phyloP scores from a whole-genome alignment of 37 sponge, comb jelly and placozoan species.

The Corticium candelabrum region DNA sequence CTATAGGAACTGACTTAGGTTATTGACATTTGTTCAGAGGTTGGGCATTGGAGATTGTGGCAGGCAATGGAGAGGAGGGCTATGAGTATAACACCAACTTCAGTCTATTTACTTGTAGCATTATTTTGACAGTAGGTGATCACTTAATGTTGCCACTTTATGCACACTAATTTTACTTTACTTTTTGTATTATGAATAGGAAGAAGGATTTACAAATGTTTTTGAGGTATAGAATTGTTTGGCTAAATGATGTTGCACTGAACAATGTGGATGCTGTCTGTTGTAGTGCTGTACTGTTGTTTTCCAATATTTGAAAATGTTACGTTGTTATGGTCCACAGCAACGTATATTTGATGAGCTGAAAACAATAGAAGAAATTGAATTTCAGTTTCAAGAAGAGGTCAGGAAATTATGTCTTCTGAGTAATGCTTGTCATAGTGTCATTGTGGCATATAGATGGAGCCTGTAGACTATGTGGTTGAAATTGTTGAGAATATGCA shows the following conservation, averaged over 20 bases:
- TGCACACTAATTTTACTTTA: no score
- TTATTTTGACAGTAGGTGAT: constrained; percentile 50
- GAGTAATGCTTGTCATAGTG: neutral
- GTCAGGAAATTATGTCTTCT: constrained; percentile 8
- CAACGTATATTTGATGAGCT: constrained; percentile 38
- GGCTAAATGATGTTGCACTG: no score
- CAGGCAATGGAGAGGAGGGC: constrained; percentile 35
- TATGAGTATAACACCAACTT: constrained; percentile 49
- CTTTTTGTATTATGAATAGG: no score
- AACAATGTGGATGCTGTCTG: no score
- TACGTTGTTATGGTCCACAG: neutral
- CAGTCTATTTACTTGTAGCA: constrained; percentile 39
- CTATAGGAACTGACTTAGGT: no score
- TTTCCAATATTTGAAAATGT: constrained; percentile 46
- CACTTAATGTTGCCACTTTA: neutral
- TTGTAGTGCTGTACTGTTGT: constrained; percentile 37
- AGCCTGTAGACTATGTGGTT: constrained; percentile 33
- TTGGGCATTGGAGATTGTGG: constrained; percentile 28
- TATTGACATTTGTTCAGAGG: constrained; percentile 31
- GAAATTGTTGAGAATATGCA: constrained; percentile 52
- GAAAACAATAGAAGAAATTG: constrained; percentile 25
- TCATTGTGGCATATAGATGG: constrained; percentile 19
- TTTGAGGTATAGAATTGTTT: constrained; percentile 31
- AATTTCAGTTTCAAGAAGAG: constrained; percentile 38
- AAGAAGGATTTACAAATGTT: constrained; percentile 23